These are phyloP conservation scores for Psilopogon haemacephalus DNA, from an alignment of 2,113 vertebrate species.

Conservation along the genomic window DNA sequence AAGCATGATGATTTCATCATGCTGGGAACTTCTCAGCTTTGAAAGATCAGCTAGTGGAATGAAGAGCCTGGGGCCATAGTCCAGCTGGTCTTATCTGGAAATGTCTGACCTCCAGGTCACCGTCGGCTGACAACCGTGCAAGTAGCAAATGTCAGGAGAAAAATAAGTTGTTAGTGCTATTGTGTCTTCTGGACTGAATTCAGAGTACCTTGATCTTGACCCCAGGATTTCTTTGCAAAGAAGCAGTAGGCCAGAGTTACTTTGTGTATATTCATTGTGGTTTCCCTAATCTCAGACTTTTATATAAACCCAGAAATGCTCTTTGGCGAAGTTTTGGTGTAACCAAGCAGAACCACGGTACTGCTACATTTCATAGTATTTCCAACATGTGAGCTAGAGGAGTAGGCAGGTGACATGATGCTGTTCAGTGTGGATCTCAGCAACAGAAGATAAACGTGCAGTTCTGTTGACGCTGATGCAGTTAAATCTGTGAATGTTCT, in stretches of 20 bases:
- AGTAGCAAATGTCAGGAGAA: not conserved
- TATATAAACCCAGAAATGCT: not conserved
- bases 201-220: not conserved
- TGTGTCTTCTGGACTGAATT: not conserved
- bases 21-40: not conserved
- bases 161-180: not conserved
- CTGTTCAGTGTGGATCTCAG: not conserved
- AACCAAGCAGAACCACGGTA: not conserved
- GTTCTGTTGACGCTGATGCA: not conserved
- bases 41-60: not conserved
- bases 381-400: not conserved
- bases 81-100: not conserved
- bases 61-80: not conserved
- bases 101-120: not conserved
- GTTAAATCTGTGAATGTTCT: not conserved
- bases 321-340: not conserved
- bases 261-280: not conserved
- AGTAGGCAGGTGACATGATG: not conserved
- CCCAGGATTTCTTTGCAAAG: not conserved
- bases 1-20: not conserved
- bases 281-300: not conserved
- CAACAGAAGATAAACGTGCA: not conserved
- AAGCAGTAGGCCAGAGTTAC: not conserved
- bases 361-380: not conserved
- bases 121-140: not conserved